Evolutionary conservation across 2,113 vertebrate genomes (phyloP).

Genomic region (Hemichromis elongatus): DNA sequence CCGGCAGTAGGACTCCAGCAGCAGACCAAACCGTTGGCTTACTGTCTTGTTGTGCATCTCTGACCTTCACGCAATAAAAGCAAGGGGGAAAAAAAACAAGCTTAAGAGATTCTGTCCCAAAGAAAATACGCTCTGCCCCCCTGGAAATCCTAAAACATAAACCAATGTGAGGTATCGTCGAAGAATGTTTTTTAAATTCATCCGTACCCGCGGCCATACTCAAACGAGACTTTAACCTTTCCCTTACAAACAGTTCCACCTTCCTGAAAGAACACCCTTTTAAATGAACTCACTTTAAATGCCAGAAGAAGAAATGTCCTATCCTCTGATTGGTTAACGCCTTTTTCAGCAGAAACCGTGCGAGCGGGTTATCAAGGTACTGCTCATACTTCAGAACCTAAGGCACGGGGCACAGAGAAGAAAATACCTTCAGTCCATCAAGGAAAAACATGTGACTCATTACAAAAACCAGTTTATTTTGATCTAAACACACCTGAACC

Average conservation of each 20-base stretch:
- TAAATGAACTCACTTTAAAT: constrained; percentile 88
- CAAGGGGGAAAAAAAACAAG: not conserved
- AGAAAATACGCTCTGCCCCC: not conserved
- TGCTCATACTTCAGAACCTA: constrained; percentile 99
- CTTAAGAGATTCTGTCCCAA: not conserved
- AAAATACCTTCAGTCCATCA: not conserved
- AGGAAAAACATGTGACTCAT: not conserved
- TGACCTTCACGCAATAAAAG: constrained; percentile 73
- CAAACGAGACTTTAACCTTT: not conserved
- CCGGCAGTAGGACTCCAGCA: constrained; percentile 95
- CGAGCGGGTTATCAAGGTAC: constrained; percentile 95
- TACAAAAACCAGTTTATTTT: not conserved
- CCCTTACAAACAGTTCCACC: not conserved
- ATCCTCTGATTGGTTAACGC: constrained; percentile 98
- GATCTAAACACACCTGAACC: constrained; percentile 82
- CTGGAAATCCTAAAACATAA: not conserved
- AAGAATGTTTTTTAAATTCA: not conserved
- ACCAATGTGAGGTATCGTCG: not conserved
- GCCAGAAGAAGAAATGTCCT: constrained; percentile 99
- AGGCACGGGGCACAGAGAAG: not conserved
- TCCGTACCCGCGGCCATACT: not conserved
- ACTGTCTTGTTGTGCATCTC: constrained; percentile 99
- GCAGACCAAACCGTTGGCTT: constrained; percentile 94
- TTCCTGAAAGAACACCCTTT: not conserved
- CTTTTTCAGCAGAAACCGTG: constrained; percentile 94